Base-by-base conservation (phyloP, 2,797 vertebrate genomes). In the Antennarius maculatus region DNA sequence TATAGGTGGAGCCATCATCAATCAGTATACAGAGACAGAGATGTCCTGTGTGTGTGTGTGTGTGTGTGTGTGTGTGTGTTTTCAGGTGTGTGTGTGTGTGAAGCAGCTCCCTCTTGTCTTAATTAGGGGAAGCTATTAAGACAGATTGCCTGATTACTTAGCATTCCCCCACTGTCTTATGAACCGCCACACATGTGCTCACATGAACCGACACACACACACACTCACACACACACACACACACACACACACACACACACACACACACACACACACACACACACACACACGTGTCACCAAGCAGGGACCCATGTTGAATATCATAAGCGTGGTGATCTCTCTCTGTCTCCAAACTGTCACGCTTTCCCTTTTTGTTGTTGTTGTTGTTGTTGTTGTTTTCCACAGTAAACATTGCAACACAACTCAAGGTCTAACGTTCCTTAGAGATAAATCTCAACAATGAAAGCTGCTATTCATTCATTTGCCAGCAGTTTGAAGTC, bases 131-230 rank as follows among this genome's bases (percentile, higher is more conserved):
- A 57, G 74, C 81, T 85, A 81, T 90, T 88, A 84, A 86, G 81
- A 90, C 69, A 69, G 74, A 89, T 90, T 82, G 76, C 74, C 75
- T 86, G 83, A 86, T 89, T 88, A 89, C 81, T 68, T 71, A 71
- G 77, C 69, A 62, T 80, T 79, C 79, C 80, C 79, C 70, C 51
- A 78, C 81, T 69, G 66, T 83, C 83, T 81, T 72, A 84, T 78
- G 49, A 81, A 74, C 50, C 67, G 56, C 49, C 69, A 42, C 77
- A 76, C 61, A 52, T 31, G 13, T 50, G 31, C 13, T 4, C 29
- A 11, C 52, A 37, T 12, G 13, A 13, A 43, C 42, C 4, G 0
- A 43, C 42, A 43, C 11, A 43, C 42, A 43, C 3, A 12, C 14
- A 43, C 4, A 43, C 10, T 14, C 4, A 43, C 6, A 43, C 1